These are phyloP conservation scores for Rhagoletis zephyria DNA, from an alignment of 1,140 invertebrate species.

Conservation along the genomic window DNA sequence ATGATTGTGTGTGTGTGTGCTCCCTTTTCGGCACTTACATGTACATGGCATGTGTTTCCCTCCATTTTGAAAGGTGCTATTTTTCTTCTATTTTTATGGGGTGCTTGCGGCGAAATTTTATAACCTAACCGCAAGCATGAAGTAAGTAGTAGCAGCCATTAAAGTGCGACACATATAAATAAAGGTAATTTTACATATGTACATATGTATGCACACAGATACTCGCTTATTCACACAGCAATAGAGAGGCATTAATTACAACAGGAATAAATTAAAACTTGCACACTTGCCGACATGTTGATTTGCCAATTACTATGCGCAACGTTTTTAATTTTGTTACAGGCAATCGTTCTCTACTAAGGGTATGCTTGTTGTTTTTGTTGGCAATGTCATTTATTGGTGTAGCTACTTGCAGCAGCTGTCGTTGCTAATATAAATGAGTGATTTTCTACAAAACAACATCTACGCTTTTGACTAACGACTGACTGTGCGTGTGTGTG, in stretches of 20 bases:
- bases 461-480: not conserved
- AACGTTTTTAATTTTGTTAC: slow-evolving; percentile 29
- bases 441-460: not conserved
- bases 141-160: not conserved
- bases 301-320: slow-evolving; percentile 45
- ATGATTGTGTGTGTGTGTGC: no score
- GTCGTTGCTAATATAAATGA: slow-evolving; percentile 2
- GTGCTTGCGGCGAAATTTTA: slow-evolving; percentile 29
- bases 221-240: not conserved
- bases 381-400: not conserved
- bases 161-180: not conserved
- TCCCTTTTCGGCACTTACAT: not conserved
- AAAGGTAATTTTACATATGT: no score
- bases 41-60: not conserved
- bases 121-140: slow-evolving; percentile 20
- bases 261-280: slow-evolving; percentile 37
- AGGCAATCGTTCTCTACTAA: slow-evolving; percentile 9
- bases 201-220: not conserved
- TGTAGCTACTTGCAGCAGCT: slow-evolving; percentile 1
- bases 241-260: slow-evolving; percentile 38
- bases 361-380: no score
- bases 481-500: not conserved
- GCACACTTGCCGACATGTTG: slow-evolving; percentile 23
- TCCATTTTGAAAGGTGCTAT: not conserved
- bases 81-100: slow-evolving; percentile 1